Evolutionary conservation across 2,888 invertebrate species (phyloP).

Genomic region (Biston stratarius): DNA sequence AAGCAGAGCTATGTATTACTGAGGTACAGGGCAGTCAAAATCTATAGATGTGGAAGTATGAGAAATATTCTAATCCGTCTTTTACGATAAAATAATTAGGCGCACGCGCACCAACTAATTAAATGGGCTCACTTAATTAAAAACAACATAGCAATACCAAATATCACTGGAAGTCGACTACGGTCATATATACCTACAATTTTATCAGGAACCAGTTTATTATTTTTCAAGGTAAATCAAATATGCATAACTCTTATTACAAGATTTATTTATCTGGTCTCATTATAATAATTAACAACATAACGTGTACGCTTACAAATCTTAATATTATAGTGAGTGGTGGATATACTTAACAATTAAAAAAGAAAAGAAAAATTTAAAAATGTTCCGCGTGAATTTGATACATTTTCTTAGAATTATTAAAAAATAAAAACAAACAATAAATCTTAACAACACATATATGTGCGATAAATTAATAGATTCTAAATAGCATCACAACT

Average conservation of each 20-base stretch:
- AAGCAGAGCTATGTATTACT: no score
- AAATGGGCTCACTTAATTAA: no score
- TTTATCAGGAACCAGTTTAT: background rate
- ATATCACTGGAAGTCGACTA: no score
- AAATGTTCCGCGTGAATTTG: slow-evolving; percentile 15
- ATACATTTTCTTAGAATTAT: slow-evolving; percentile 1
- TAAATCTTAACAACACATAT: slow-evolving; percentile 14
- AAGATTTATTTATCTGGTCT: slow-evolving; percentile 39
- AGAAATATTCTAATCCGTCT: no score
- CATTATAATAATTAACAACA: slow-evolving; percentile 39
- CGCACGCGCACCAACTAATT: no score
- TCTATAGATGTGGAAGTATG: no score
- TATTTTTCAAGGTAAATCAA: background rate
- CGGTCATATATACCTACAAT: no score
- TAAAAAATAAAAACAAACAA: background rate
- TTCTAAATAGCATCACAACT: slow-evolving; percentile 26
- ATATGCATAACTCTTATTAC: slow-evolving; percentile 8
- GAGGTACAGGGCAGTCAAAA: no score
- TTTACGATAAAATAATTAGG: no score
- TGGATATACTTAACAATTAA: slow-evolving; percentile 6
- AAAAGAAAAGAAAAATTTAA: slow-evolving; percentile 12
- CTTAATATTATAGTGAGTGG: slow-evolving; percentile 25
- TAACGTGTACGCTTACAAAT: slow-evolving; percentile 37
- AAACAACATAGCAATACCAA: no score
- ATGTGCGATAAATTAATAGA: slow-evolving; percentile 14